phyloP scores from a whole-genome alignment of 2,113 vertebrate species.

The Acrocephalus kingi region DNA sequence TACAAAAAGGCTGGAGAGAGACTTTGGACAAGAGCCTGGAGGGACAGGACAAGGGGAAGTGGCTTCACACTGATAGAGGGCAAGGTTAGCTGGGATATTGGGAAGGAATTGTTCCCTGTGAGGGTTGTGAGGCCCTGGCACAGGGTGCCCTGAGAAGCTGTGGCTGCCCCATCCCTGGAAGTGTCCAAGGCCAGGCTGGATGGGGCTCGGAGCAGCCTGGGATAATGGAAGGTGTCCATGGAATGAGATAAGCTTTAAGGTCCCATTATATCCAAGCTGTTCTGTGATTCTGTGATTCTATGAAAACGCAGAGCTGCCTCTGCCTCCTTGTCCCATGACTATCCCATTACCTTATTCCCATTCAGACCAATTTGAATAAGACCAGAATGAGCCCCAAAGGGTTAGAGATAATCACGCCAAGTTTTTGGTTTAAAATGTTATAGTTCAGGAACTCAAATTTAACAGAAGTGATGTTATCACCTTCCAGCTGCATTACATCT shows the following conservation, averaged over 20 bases:
- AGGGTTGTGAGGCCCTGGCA: neutral
- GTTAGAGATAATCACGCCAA: neutral
- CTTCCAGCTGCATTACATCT: neutral
- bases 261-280: neutral
- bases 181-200: neutral
- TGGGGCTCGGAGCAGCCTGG: rapidly evolving
- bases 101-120: neutral
- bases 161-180: neutral
- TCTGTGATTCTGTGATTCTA: neutral
- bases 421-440: neutral
- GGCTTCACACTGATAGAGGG: neutral
- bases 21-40: neutral
- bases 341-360: neutral
- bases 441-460: neutral
- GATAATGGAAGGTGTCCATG: neutral
- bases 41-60: neutral
- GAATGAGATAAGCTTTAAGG: neutral
- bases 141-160: neutral
- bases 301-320: neutral
- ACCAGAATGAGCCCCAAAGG: neutral
- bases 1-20: neutral
- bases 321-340: neutral
- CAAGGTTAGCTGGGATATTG: neutral
- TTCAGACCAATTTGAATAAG: neutral
- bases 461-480: neutral